Evolutionary conservation across 2,888 invertebrate genomes (phyloP).

Genomic region (Cepaea hortensis): DNA sequence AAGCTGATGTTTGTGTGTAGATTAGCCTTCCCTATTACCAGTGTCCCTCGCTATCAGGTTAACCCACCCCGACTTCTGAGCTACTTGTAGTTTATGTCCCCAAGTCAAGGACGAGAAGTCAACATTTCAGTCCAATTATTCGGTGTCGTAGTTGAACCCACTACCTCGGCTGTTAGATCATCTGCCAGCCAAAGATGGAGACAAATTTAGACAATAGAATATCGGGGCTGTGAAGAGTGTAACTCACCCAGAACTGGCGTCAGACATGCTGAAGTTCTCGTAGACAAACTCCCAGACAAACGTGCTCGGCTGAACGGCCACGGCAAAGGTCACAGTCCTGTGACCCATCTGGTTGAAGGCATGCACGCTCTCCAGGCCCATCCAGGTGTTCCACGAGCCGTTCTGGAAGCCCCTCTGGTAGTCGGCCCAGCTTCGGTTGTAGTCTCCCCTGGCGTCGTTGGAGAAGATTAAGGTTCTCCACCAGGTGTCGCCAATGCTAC

Average conservation of each 20-base stretch:
- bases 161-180: no score
- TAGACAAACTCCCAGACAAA: background rate
- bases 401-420: background rate
- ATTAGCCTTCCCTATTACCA: no score
- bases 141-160: no score
- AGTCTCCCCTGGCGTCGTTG: background rate
- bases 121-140: no score
- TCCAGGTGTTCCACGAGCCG: background rate
- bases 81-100: no score
- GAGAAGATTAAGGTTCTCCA: background rate
- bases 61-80: no score
- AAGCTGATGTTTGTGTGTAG: no score
- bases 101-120: no score
- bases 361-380: background rate
- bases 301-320: background rate
- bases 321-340: background rate
- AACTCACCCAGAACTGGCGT: background rate
- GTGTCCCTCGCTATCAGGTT: no score
- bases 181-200: background rate
- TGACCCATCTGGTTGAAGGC: conserved; percentile 2
- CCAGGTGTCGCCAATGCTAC: background rate
- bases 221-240: background rate
- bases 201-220: background rate
- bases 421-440: background rate
- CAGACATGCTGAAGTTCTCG: conserved; percentile 3